These are phyloP conservation scores for Mythimna vitellina DNA, from an alignment of 2,888 invertebrate genomes.

Conservation along the genomic window DNA sequence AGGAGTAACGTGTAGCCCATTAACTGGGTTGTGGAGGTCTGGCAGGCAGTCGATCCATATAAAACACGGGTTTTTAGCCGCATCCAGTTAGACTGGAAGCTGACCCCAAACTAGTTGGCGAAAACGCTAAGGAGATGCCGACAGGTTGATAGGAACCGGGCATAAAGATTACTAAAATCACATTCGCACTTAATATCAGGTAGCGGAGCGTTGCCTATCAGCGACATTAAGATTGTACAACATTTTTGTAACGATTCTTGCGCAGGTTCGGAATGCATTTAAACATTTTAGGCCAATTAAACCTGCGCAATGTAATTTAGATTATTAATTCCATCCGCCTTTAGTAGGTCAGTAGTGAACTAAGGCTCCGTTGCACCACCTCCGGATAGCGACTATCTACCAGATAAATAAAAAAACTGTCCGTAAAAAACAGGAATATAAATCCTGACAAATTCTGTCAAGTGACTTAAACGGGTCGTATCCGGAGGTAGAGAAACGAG, in stretches of 20 bases:
- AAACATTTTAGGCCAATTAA: constrained; percentile 41
- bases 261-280: constrained; percentile 44
- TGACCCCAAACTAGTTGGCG: no score
- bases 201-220: constrained; percentile 48
- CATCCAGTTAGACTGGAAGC: no score
- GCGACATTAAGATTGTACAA: constrained; percentile 49
- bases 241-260: constrained; percentile 49
- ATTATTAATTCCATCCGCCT: constrained; percentile 27
- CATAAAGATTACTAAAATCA: constrained; percentile 42
- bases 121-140: no score
- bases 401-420: neutral
- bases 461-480: neutral
- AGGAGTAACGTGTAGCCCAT: no score
- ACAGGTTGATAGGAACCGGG: constrained; percentile 15
- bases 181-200: constrained; percentile 54
- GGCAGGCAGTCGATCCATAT: no score
- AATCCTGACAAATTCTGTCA: no score
- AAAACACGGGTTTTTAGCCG: no score
- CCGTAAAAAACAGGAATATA: no score
- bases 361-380: constrained; percentile 33
- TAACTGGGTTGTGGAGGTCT: no score
- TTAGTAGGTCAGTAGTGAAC: constrained; percentile 43
- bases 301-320: constrained; percentile 36
- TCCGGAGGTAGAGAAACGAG: constrained; percentile 20
- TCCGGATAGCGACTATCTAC: constrained; percentile 1